Conservation (phyloP, 2,888 invertebrate genomes). For the Leptopilina syphax region DNA sequence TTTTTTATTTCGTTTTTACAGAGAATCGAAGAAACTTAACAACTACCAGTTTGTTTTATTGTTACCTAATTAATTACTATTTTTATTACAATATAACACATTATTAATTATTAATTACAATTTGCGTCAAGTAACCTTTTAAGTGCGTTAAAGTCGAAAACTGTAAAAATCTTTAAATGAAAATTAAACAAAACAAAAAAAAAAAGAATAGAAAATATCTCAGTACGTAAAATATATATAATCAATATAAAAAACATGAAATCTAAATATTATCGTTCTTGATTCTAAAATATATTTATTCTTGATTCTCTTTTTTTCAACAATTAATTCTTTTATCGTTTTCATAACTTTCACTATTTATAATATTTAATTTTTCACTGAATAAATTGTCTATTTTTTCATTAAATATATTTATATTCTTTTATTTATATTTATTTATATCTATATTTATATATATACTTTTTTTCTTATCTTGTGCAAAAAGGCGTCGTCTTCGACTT, state of each 20-base stretch:
- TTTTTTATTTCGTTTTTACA: conserved; percentile 3
- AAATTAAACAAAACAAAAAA: no score
- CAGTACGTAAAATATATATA: conserved; percentile 67
- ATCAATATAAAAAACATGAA: conserved; percentile 59
- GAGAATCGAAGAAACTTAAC: conserved; percentile 14
- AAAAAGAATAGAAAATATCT: no score
- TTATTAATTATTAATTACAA: background rate
- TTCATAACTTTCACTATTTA: background rate
- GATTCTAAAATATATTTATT: conserved; percentile 34
- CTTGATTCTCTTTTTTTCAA: conserved; percentile 34
- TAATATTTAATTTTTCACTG: conserved; percentile 45
- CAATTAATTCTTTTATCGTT: background rate
- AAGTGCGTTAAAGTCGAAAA: conserved; percentile 57
- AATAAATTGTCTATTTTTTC: conserved; percentile 50
- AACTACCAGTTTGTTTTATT: background rate
- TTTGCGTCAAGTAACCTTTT: conserved; percentile 35
- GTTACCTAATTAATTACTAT: background rate
- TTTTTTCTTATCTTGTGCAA: conserved; percentile 17
- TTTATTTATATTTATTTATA: no score
- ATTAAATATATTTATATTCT: conserved; percentile 13
- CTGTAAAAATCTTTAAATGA: conserved; percentile 56
- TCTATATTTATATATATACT: no score
- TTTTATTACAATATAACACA: no score
- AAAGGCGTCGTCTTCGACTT: conserved; percentile 27
- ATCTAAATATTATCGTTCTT: conserved; percentile 55